Evolutionary conservation across 2,113 vertebrate species (phyloP), one percentile per base, ranked within the genome.

Genomic region (Athene cunicularia): DNA sequence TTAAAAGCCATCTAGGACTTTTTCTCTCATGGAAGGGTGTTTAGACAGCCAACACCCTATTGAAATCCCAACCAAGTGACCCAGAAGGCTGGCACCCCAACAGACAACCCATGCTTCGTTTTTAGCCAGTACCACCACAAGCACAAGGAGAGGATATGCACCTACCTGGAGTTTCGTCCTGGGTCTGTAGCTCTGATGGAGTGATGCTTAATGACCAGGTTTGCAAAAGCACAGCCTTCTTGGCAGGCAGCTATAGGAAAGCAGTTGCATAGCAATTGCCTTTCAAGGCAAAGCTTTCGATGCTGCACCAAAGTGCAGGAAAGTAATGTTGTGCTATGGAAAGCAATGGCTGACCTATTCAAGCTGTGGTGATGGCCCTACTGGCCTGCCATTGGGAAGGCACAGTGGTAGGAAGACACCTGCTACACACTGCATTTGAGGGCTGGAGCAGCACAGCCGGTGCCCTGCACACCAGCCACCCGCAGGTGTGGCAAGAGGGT

Each of bases 321-420:
- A 26, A 79, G 24, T 33, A n/a, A 37, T 2, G 2, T 2, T 2
- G 7, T 10, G 9, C 67, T 47, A 24, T 0, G 2, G 41, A 56
- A 62, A 56, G 8, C 1, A 2, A 5, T 15, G 33, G 5, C 4
- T 66, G 33, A 23, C 26, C 12, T 55, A 18, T 49, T 66, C 0
- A 1, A 45, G 41, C 24, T 0, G 1, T 10, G 26, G 37, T 1
- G 0, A 11, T 23, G 14, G 8, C 16, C 32, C 55, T 56, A 35
- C 32, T 68, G 41, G 20, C 11, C 50, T 3, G 1, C 21, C 5
- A 1, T 32, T 39, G 15, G 33, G 28, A 50, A 49, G 6, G 18
- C 32, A 50, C 1, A 0, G 47, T 35, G 49, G 49, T 56, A 80
- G 27, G 23, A 28, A 39, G 37, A 18, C 12, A 10, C 21, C 24